Base-by-base conservation (phyloP, 2,797 vertebrate genomes). In the Tarsius wallacei region DNA sequence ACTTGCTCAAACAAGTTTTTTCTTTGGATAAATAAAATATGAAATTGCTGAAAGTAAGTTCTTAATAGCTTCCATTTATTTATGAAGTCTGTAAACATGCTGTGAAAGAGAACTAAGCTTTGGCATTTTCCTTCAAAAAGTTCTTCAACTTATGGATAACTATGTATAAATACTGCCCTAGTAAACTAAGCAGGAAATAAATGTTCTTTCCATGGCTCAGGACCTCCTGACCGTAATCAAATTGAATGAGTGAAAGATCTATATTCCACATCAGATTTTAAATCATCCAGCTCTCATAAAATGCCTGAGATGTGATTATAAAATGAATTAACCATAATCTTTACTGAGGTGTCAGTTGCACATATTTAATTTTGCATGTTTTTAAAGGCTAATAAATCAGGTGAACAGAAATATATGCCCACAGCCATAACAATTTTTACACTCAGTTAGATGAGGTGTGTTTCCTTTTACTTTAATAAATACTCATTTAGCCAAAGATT, bases 331-430 rank as follows among this genome's bases (percentile, higher is more conserved):
- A 83, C 64, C n/a, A 83, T 90, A 91, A 96, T 96, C 82, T 70
- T 96, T 96, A 89, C 53, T 84, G 78, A 91, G 31, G 59, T 96
- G 59, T 89, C 76, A 88, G 63, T 80, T 93, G 64, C 33, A 96
- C 86, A 96, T 88, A 96, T 97, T 96, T 96, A 97, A 97, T 96
- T 92, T 96, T 96, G 28, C 71, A 94, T 94, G 33, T 70, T 93
- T 95, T 97, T 90, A 96, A 97, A 93, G 92, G 57, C 28, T 92
- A 95, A 97, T 90, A 96, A 93, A 97, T 96, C 57, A 94, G 53
- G 6, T 89, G 66, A 92, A 91, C 22, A 84, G 31, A 90, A 94
- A 47, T 98, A 53, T 51, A 57, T 71, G 61, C 36, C 71, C 90
- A 93, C 97, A 97, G 36, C 71, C 26, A 15, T 90, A 90, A 96